Base-by-base conservation (phyloP, 30 jellyfish, hydroid and myxozoan genomes). In the Catostylus mosaicus region DNA sequence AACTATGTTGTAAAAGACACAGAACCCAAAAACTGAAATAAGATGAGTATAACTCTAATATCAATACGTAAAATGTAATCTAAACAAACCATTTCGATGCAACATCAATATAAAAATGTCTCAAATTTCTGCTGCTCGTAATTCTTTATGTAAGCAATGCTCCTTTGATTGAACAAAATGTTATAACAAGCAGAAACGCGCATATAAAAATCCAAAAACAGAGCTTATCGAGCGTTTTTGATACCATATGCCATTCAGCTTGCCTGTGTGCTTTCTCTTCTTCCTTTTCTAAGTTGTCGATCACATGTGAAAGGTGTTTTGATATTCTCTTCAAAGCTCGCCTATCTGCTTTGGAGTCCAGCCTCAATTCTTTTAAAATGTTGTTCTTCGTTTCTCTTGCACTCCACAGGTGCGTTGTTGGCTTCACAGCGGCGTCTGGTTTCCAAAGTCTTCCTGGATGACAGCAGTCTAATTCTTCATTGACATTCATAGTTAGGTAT, bases 241-340 rank as follows among this genome's bases (percentile, higher is more conserved):
- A 80, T 45, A 89, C 97, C 11, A 67, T 81, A n/a, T 66, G 90
- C 97, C 97, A 89, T 37, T 89, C 97, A 23, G 90, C 67, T 56
- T 82, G 86, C 59, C 86, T 75, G 61, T 67, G 66, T 20, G 90
- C 84, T 45, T 48, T 64, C 32, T 75, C 86, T 33, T 89, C 91
- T 23, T 82, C 94, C 48, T 43, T 45, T 48, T 89, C 90, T 83
- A 89, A 66, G 34, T 52, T 81, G 46, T 67, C 94, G 43, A 89
- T 81, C 0, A 89, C 82, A 1, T 67, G 23, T 6, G 90, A 70
- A 40, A 80, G 73, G 16, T 69, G 61, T 36, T 50, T 48, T 14
- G 87, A 75, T 22, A 74, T 45, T 30, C 76, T 72, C 60, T 27
- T 80, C 66, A 64, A 34, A 26, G 84, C 47, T 19, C 82, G 50